Percentiles rank a stretch among this genome's conserved stretches.
Evolutionary conservation across 2,888 invertebrate species (phyloP).

Genomic region (Cataglyphis altisquamis): DNA sequence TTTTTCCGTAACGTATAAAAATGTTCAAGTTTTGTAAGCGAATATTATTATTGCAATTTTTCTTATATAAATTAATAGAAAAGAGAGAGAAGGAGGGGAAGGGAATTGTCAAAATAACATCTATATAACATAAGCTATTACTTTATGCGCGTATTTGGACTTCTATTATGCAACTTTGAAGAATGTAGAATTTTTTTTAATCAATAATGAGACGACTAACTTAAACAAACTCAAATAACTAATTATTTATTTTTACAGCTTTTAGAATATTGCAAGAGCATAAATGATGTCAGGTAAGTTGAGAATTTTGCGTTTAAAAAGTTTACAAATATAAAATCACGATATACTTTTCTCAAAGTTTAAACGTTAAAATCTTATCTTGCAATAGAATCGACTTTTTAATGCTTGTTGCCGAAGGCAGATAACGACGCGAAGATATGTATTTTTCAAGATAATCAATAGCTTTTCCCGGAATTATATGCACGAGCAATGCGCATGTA

Average conservation of each 20-base stretch:
- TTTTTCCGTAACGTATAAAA: neutral
- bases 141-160: neutral
- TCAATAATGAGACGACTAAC: neutral
- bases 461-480: neutral
- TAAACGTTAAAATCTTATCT: neutral
- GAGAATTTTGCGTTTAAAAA: neutral
- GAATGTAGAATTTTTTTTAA: neutral
- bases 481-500: neutral
- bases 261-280: neutral
- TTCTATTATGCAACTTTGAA: neutral
- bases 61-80: neutral
- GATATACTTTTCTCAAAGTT: conserved; percentile 2
- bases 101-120: neutral
- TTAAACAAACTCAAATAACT: neutral
- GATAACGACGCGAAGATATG: neutral
- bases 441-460: neutral
- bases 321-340: neutral
- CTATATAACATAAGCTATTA: neutral
- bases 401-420: neutral
- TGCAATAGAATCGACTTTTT: neutral
- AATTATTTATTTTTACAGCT: neutral
- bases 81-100: neutral
- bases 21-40: neutral
- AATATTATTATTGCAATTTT: neutral
- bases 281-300: neutral